Evolutionary conservation across 1,140 invertebrate species (phyloP).

Genomic region (Rhagoletis zephyria): DNA sequence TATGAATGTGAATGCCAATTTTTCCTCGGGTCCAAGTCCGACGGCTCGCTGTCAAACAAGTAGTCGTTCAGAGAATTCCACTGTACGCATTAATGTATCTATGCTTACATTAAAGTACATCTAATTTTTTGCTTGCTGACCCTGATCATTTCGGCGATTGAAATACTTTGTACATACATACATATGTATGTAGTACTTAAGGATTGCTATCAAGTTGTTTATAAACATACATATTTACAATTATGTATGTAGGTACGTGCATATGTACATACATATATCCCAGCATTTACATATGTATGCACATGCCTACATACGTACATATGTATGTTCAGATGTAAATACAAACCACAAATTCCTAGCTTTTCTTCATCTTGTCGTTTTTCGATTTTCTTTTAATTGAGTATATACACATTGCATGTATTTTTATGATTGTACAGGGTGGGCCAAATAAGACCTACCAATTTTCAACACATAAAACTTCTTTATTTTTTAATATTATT

Average conservation of each 20-base stretch:
- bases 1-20: background rate
- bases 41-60: too few species aligned
- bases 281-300: background rate
- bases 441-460: too few species aligned
- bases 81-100: background rate
- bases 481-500: too few species aligned
- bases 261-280: background rate
- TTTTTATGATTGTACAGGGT: background rate
- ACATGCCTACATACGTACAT: conserved; percentile 16
- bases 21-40: background rate
- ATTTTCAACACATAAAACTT: too few species aligned
- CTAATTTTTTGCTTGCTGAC: background rate
- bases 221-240: too few species aligned
- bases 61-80: too few species aligned
- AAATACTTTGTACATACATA: background rate
- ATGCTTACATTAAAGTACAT: background rate
- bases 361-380: background rate
- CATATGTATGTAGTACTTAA: background rate
- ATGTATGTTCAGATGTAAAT: too few species aligned
- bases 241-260: background rate
- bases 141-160: conserved; percentile 8
- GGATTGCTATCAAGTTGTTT: too few species aligned
- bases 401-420: background rate
- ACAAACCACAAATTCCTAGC: background rate
- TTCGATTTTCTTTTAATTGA: background rate